Evolutionary conservation across 2,113 vertebrate species (phyloP).

Genomic region (Grammomys surdaster): DNA sequence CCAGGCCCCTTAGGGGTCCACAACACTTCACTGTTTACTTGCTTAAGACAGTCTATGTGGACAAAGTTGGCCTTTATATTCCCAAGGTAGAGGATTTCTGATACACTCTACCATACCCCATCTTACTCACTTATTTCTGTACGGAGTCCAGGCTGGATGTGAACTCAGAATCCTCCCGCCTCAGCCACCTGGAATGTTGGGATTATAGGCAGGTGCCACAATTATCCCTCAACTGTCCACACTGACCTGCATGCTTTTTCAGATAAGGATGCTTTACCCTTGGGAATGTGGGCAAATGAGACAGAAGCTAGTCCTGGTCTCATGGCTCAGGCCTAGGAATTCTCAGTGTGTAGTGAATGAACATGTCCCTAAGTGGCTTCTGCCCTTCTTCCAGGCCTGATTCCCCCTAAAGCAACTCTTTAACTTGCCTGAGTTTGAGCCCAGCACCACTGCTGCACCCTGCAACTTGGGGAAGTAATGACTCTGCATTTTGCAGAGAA

Average conservation of each 20-base stretch:
- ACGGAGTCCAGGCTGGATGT: neutral
- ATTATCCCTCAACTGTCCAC: neutral
- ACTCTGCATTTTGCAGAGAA: neutral
- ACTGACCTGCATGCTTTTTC: neutral
- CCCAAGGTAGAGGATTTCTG: neutral
- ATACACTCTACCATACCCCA: neutral
- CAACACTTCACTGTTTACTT: neutral
- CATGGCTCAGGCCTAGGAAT: neutral
- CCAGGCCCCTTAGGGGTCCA: neutral
- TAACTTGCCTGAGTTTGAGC: too few species aligned
- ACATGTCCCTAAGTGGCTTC: too few species aligned
- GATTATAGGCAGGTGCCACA: neutral
- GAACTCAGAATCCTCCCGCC: neutral
- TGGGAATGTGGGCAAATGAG: neutral
- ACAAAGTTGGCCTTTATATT: neutral
- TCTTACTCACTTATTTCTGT: neutral
- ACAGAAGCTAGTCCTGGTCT: neutral
- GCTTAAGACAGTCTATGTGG: neutral
- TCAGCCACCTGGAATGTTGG: neutral
- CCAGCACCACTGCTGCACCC: neutral
- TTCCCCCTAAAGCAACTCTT: neutral
- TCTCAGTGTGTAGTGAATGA: fast-evolving
- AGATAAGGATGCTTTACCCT: neutral
- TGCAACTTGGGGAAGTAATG: neutral
- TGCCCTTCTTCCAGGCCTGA: neutral